A percentile compares a stretch with the other conserved stretches of the same genome.
Conservation (phyloP, 1,140 invertebrate species). For the Drosophila micromelanica region DNA sequence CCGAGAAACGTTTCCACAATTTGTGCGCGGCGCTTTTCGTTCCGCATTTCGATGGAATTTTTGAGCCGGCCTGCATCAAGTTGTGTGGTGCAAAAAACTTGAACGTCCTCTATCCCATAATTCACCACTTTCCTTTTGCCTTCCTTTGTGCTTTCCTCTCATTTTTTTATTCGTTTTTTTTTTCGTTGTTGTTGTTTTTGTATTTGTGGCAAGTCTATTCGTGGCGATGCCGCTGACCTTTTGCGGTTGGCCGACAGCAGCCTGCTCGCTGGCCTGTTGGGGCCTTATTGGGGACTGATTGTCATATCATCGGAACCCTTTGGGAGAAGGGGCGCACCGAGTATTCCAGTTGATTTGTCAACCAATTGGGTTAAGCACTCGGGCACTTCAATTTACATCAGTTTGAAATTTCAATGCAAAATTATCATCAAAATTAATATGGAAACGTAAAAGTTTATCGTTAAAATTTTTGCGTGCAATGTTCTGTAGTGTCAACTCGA, state of each 20-base stretch:
- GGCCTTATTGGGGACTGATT: background rate
- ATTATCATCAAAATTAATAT: constrained; percentile 1
- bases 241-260: constrained; percentile 14
- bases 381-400: constrained; percentile 20
- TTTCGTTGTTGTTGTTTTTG: background rate
- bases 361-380: constrained; percentile 16
- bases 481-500: background rate
- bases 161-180: background rate
- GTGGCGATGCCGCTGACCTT: constrained; percentile 36
- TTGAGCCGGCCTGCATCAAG: constrained; percentile 18
- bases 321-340: background rate
- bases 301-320: constrained; percentile 4
- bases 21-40: constrained; percentile 26
- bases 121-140: constrained; percentile 27
- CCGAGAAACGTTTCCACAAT: constrained; percentile 27
- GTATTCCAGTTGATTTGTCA: constrained; percentile 32
- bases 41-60: constrained; percentile 37
- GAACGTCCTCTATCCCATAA: constrained; percentile 34
- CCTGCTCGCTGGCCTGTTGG: background rate
- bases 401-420: constrained; percentile 6
- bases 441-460: background rate
- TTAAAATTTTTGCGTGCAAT: background rate
- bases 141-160: constrained; percentile 9
- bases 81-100: constrained; percentile 13
- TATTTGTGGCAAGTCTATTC: constrained; percentile 26